Evolutionary conservation across 2,888 invertebrate genomes (phyloP), one percentile per base, ranked within the genome.

Genomic region (Lamellibrachia satsuma): DNA sequence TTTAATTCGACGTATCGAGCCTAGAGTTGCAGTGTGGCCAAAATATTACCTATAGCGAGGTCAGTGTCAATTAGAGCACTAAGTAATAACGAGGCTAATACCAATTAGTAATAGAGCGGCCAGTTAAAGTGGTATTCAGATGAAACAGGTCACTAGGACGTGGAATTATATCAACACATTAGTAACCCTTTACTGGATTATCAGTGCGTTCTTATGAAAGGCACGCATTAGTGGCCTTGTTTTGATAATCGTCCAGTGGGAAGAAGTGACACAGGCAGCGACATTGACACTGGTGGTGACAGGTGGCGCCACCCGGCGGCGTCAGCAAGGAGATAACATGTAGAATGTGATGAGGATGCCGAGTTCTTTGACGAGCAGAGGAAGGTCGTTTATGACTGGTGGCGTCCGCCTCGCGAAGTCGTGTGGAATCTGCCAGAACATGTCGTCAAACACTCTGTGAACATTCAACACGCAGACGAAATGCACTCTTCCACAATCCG

Each of bases 301-400:
- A 15, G 57, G 57, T 57, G 57, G 8, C 57, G 57, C 57, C 57
- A 57, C 57, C 57, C 15, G 57, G 57, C 2, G 57, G 57, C n/a
- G 75, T 75, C n/a, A 75, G 11, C 15, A 15, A n/a, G 75, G n/a
- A 11, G 75, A 75, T 15, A 75, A 22, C 75, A 75, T 75, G 75
- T 75, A 75, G 75, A 75, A 75, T 15, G 75, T 75, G 75, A 75
- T 75, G 75, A 75, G 75, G 75, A 75, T 15, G 75, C 75, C 75
- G 22, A 75, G 75, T n/a, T 75, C 75, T 22, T 75, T 75, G 75
- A 75, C 75, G 75, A 75, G 75, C 3, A 15, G 22, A 15, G 75
- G 75, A 15, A 75, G 75, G 75, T 4, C 75, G 75, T n/a, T 75
- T 15, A 75, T 22, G 22, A 75, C 75, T 15, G 75, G 22, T n/a